These are phyloP conservation scores for Rousettus madagascariensis DNA, from an alignment of 2,797 vertebrate species.

Conservation along the genomic window DNA sequence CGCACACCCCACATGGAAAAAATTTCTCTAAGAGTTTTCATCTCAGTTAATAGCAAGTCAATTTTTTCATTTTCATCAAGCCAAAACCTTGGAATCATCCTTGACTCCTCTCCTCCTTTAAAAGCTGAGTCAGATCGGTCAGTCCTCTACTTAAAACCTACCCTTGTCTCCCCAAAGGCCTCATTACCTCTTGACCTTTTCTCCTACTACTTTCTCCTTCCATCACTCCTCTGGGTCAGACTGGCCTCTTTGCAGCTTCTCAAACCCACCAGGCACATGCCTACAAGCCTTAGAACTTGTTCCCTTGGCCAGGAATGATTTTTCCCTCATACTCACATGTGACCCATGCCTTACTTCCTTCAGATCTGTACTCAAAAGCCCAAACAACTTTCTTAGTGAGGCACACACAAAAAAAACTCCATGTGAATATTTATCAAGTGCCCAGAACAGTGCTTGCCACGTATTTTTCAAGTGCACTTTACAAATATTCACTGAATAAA, in stretches of 20 bases:
- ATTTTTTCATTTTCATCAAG: background rate
- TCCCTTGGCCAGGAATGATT: background rate
- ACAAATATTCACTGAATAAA: background rate
- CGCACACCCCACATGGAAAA: background rate
- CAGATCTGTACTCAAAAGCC: background rate
- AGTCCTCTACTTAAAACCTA: background rate
- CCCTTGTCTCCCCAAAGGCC: background rate
- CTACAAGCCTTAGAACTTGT: background rate
- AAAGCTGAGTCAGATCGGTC: background rate
- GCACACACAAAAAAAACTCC: background rate
- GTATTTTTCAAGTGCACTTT: background rate
- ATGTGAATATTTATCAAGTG: background rate
- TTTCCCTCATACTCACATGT: background rate
- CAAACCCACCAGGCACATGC: background rate
- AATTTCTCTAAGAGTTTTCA: background rate
- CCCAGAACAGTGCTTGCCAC: background rate
- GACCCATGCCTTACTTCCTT: background rate
- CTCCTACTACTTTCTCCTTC: background rate
- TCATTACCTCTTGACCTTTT: background rate
- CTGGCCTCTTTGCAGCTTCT: background rate
- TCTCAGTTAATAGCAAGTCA: slow-evolving; percentile 2
- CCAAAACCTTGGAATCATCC: background rate
- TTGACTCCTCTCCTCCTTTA: background rate
- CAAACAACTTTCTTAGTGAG: background rate
- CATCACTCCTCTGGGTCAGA: background rate